Base-by-base conservation (phyloP, 2,888 invertebrate genomes). In the Willowsia nigromaculata region DNA sequence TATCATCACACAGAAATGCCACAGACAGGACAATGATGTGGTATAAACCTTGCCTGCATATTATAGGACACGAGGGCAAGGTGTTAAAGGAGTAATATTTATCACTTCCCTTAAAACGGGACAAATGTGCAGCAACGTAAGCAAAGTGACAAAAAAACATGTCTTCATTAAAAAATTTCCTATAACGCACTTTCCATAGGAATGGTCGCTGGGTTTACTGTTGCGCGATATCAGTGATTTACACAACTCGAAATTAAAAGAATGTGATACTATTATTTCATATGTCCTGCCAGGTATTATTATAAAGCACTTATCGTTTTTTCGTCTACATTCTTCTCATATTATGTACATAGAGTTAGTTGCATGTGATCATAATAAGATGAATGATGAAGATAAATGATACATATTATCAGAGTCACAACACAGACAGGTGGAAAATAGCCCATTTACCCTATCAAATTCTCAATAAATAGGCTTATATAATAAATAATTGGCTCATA, bases 311-410 rank as follows among this genome's bases (percentile, higher is more conserved):
- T 68, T 68, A 40, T 68, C 68, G 40, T 68, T 68, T 65, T n/a
- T n/a, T n/a, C n/a, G n/a, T n/a, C n/a, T n/a, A n/a, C n/a, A n/a
- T n/a, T n/a, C n/a, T 22, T 3, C 18, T 18, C 4, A 40, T 33
- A 30, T 15, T 33, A n/a, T 33, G 30, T 33, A 33, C 30, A 65
- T 65, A 15, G 59, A 33, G 1, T 33, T 30, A 56, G 6, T 27
- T 27, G 53, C 18, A 33, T 65, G 62, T 40, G 40, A 68, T 68
- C 62, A 68, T 62, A 9, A 62, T 65, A 65, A 65, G 62, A 68
- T 68, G 68, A 9, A 76, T 47, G 50, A 76, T 76, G 47, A 76
- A 47, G 76, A 76, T 76, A 76, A 76, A 76, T 76, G 76, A 50
- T 76, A 76, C 50, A 30, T 50, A 76, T 76, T 76, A 76, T 76